These are phyloP conservation scores for Rhabdomys pumilio DNA, from an alignment of 2,797 vertebrate species.

Conservation along the genomic window DNA sequence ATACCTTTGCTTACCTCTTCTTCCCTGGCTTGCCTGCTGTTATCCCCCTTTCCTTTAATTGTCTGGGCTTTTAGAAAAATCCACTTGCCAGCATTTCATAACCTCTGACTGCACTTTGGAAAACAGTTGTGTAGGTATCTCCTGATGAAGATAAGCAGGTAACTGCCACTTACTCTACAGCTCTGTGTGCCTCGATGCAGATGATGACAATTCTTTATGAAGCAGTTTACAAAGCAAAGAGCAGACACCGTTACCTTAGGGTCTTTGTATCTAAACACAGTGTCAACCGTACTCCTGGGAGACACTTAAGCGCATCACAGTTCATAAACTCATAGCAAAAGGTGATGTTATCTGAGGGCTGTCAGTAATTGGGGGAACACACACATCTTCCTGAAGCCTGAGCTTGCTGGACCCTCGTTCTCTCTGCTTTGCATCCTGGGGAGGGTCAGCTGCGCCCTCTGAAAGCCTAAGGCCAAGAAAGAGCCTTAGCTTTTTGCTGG, in stretches of 20 bases:
- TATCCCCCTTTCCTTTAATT: constrained; percentile 62
- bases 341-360: background rate
- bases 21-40: background rate
- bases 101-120: background rate
- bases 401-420: background rate
- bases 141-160: constrained; percentile 14
- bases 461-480: background rate
- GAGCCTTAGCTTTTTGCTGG: background rate
- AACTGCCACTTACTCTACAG: background rate
- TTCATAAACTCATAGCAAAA: background rate
- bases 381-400: background rate
- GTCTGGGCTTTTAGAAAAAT: constrained; percentile 14
- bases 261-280: background rate
- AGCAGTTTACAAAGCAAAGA: constrained; percentile 43
- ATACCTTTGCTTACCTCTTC: constrained; percentile 56
- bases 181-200: background rate
- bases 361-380: background rate
- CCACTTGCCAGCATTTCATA: constrained; percentile 52
- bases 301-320: constrained; percentile 15
- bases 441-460: background rate
- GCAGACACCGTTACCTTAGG: background rate
- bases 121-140: background rate
- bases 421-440: background rate
- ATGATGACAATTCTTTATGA: background rate
- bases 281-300: background rate